phyloP scores from a whole-genome alignment of 2,888 invertebrate genomes.

The Callinectes sapidus region DNA sequence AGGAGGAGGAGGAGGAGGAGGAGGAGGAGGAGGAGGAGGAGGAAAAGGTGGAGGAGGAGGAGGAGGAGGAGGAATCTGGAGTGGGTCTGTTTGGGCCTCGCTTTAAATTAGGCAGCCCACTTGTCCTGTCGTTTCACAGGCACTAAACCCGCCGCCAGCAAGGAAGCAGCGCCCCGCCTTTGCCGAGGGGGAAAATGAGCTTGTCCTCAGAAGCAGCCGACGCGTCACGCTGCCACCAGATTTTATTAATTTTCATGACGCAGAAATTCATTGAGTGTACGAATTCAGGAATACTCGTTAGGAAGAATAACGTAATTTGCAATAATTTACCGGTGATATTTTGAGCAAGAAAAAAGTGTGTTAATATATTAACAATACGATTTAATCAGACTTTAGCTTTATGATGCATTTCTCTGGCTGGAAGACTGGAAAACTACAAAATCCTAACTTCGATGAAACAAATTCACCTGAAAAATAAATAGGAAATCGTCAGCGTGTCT shows the following conservation, averaged over 20 bases:
- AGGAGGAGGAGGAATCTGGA: conserved; percentile 1
- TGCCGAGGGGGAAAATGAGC: not conserved
- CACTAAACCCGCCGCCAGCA: not conserved
- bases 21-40: not conserved
- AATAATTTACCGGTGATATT: conserved; percentile 5
- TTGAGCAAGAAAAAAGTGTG: not conserved
- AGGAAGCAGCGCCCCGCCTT: not conserved
- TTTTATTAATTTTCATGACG: conserved; percentile 5
- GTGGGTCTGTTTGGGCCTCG: not conserved
- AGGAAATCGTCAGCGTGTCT: not conserved
- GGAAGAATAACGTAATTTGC: conserved; percentile 15
- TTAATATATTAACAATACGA: not conserved
- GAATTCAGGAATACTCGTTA: not conserved
- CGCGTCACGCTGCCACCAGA: not conserved
- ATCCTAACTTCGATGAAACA: not conserved
- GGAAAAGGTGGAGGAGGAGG: not conserved
- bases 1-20: conserved; percentile 4
- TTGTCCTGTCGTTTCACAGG: not conserved
- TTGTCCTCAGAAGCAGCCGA: not conserved
- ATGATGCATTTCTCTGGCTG: not conserved
- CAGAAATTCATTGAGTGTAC: not conserved
- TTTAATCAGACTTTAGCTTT: not conserved
- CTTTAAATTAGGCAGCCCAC: conserved; percentile 14
- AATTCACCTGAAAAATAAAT: not conserved
- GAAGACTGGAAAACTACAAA: not conserved